These are phyloP conservation scores for Colletes latitarsis DNA, from an alignment of 1,140 invertebrate species.

Conservation along the genomic window DNA sequence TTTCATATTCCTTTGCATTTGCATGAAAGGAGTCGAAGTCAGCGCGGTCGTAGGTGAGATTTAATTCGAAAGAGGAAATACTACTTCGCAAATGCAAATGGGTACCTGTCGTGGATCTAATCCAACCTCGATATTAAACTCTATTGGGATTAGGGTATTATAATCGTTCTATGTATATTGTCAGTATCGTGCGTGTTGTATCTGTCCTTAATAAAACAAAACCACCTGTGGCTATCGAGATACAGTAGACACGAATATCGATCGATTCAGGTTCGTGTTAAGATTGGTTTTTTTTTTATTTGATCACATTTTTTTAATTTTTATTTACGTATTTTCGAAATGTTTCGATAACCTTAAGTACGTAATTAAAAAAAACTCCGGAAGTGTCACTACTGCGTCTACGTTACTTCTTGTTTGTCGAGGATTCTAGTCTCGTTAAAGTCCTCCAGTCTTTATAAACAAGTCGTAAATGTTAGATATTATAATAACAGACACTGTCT, in stretches of 20 bases:
- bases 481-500: neutral
- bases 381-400: neutral
- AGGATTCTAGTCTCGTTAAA: neutral
- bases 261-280: slow-evolving; percentile 30
- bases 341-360: no score
- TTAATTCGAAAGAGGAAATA: slow-evolving; percentile 17
- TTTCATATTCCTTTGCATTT: neutral
- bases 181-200: slow-evolving; percentile 16
- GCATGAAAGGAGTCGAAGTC: neutral
- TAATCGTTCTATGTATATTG: slow-evolving; percentile 2
- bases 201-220: slow-evolving; percentile 66
- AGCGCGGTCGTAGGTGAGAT: slow-evolving; percentile 2
- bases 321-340: no score
- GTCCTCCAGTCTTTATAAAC: neutral
- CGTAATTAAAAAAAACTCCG: neutral
- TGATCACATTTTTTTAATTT: no score
- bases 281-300: slow-evolving; percentile 14
- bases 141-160: neutral
- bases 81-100: neutral
- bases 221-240: slow-evolving; percentile 70
- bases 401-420: neutral
- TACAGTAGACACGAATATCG: slow-evolving; percentile 46
- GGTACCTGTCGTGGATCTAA: slow-evolving; percentile 18
- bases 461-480: neutral
- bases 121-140: slow-evolving; percentile 17